Evolutionary conservation across 2,888 invertebrate genomes (phyloP), one percentile per base, ranked within the genome.

Genomic region (Thyatira batis): DNA sequence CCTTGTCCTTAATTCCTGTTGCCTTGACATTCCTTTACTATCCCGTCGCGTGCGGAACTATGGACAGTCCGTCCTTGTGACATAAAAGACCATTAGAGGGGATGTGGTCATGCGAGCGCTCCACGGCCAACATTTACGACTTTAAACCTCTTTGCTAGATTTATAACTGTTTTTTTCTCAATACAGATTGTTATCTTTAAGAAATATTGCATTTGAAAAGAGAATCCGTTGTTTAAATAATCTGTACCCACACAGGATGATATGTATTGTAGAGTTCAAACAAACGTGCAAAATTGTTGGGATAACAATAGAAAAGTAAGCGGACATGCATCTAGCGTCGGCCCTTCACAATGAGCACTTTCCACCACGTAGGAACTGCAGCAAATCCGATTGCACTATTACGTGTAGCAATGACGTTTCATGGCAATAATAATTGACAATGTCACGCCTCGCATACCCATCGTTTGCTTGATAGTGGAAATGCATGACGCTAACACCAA

Each of bases 261-360:
- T 46, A 23, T 43, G 52, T 46, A 43, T 44, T 39, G 33, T 55
- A 20, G 52, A 30, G 56, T 55, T 53, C 54, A 58, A 58, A 61
- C 59, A 52, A 59, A 58, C 60, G 55, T 58, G 69, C 67, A 73
- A 78, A 69, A 62, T 71, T 70, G 67, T 67, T 57, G 55, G 51
- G 62, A 61, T 65, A 73, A 76, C 75, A 78, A 82, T 74, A 65
- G 78, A 75, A 80, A 84, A 84, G 85, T 73, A 84, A 85, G 86
- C 87, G 86, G 84, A 86, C 86, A 87, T 84, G 81, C 80, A 78
- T 68, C 76, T 71, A 78, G 78, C 76, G 63, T 68, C 72, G 76
- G 69, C 63, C 27, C 44, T 39, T 30, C 45, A 52, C 49, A 52
- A 48, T 51, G 55, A 52, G 45, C 51, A 55, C 55, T 55, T 52